Evolutionary conservation across 2,888 invertebrate genomes (phyloP).

Genomic region (Tenthredo notha): DNA sequence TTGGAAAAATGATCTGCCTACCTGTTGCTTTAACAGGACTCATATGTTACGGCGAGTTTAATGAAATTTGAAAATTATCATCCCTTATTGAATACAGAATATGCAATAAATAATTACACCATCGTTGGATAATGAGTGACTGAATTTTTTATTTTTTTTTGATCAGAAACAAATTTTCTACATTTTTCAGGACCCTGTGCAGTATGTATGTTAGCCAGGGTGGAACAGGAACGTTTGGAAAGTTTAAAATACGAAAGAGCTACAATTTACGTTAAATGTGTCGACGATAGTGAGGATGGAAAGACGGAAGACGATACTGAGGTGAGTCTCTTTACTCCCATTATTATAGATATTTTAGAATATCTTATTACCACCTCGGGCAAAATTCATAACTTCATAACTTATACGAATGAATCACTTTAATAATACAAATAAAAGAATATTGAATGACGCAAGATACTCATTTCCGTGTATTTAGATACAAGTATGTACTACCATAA

Average conservation of each 20-base stretch:
- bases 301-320: slow-evolving; percentile 65
- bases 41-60: neutral
- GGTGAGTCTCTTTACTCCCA: slow-evolving; percentile 59
- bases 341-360: neutral
- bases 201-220: slow-evolving; percentile 71
- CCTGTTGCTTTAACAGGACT: slow-evolving; percentile 2
- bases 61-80: neutral
- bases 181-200: slow-evolving; percentile 69
- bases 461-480: neutral
- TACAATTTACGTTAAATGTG: slow-evolving; percentile 73
- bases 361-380: neutral
- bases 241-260: slow-evolving; percentile 75
- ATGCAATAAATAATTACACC: neutral
- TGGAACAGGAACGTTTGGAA: slow-evolving; percentile 73
- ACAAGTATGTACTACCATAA: neutral
- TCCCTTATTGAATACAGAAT: neutral
- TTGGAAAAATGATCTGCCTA: slow-evolving; percentile 2
- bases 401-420: neutral
- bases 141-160: neutral
- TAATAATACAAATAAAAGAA: neutral
- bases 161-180: neutral
- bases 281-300: slow-evolving; percentile 72
- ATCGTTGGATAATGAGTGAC: neutral
- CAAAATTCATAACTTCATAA: neutral
- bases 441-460: neutral